phyloP scores from a whole-genome alignment of 2,888 invertebrate genomes.

The Andrena flavipes region DNA sequence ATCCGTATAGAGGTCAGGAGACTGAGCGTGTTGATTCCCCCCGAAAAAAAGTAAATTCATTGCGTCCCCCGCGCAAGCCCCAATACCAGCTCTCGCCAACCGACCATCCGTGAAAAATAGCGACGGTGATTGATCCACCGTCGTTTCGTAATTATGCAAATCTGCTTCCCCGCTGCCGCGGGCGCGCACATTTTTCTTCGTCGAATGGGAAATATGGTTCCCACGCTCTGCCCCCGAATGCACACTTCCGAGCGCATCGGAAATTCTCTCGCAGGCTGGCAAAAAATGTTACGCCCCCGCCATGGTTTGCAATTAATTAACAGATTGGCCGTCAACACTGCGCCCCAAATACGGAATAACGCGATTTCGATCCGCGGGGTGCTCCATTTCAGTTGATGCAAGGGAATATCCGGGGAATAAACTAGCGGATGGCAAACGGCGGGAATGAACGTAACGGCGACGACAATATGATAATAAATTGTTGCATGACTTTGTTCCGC shows the following conservation, averaged over 20 bases:
- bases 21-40: constrained; percentile 4
- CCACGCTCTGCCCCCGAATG: constrained; percentile 24
- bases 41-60: constrained; percentile 44
- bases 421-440: background rate
- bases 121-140: constrained; percentile 76
- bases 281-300: background rate
- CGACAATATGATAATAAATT: constrained; percentile 15
- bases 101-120: constrained; percentile 70
- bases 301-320: constrained; percentile 19
- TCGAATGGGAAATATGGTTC: constrained; percentile 33
- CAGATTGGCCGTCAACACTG: constrained; percentile 9
- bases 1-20: constrained; percentile 6
- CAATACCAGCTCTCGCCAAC: constrained; percentile 59
- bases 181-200: constrained; percentile 58
- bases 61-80: constrained; percentile 63
- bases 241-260: constrained; percentile 35
- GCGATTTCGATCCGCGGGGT: background rate
- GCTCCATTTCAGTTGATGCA: background rate
- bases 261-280: background rate
- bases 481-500: background rate
- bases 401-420: background rate
- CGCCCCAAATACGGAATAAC: background rate
- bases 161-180: constrained; percentile 61
- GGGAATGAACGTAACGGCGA: background rate
- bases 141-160: constrained; percentile 80